Percentiles rank a stretch among this genome's conserved stretches.
Evolutionary conservation across 2,888 invertebrate species (phyloP).

Genomic region (Neoaliturus tenellus): DNA sequence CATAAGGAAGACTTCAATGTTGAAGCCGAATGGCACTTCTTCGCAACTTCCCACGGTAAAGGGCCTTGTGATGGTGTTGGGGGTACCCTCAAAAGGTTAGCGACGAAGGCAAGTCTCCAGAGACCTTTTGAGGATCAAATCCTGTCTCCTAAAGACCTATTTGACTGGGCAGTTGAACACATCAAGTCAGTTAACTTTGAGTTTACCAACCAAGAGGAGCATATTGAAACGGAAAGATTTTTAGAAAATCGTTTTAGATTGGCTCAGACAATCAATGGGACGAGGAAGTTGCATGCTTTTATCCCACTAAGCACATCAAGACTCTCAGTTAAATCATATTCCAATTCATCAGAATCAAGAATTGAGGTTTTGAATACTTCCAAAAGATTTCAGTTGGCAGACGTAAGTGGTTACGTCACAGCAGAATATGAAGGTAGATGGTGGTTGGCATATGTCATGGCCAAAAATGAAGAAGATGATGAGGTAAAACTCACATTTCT

Average conservation of each 20-base stretch:
- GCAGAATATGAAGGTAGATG: neutral
- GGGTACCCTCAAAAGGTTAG: slow-evolving; percentile 62
- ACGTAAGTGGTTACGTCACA: slow-evolving; percentile 3
- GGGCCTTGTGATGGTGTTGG: slow-evolving; percentile 62
- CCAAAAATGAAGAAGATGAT: neutral
- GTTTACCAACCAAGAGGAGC: neutral
- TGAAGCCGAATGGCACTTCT: slow-evolving; percentile 62
- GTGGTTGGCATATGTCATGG: neutral
- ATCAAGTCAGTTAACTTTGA: too few relatives aligned
- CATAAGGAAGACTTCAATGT: neutral
- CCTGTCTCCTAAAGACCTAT: too few relatives aligned
- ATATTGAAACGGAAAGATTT: neutral
- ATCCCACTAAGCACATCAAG: neutral
- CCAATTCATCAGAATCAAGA: neutral
- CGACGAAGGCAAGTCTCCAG: slow-evolving; percentile 61
- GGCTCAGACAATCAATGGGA: neutral
- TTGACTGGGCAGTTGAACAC: too few relatives aligned
- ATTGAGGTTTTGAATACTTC: neutral
- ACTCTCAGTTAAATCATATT: neutral
- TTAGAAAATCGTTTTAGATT: neutral
- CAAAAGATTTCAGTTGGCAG: neutral
- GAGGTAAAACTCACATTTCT: neutral
- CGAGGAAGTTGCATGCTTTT: slow-evolving; percentile 9
- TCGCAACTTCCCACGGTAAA: slow-evolving; percentile 61
- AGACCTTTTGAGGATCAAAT: slow-evolving; percentile 6